Evolutionary conservation across 1,140 invertebrate genomes (phyloP), one percentile per base, ranked within the genome.

Genomic region (Aradophagus sp.): DNA sequence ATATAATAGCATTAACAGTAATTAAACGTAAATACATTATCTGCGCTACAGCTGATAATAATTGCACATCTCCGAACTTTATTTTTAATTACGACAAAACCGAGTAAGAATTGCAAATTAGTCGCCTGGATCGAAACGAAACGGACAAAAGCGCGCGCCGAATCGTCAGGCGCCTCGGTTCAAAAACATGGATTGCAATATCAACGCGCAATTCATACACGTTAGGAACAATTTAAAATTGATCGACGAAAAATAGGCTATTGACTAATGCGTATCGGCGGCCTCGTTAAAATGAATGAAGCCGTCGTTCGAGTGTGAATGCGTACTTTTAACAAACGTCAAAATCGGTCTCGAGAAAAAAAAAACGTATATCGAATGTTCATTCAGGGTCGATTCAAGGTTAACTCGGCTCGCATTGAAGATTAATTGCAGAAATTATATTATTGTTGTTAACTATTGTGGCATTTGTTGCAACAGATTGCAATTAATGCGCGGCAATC

Each of bases 361-460:
- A 67, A 62, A 62, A 50, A 17, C 20, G 20, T 62, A 41, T 56
- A 56, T 62, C 66, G 44, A 62, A 56, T 55, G 34, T 19, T 35
- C 11, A 62, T 55, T 56, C 66, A 56, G 36, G 66, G 66, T 41
- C 56, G 20, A 44, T 15, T 14, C 66, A 69, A 69, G 66, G 66
- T 59, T 48, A 48, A 41, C 48, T 47, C 42, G 55, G 16, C 55
- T 59, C 27, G 11, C 55, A 44, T 50, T 68, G 34, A 41, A 26
- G 65, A 59, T 68, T 61, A 59, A 68, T 59, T 52, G 65, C 53
- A 68, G 48, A 59, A 59, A 59, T 53, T 55, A 52, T 58, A 45
- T 68, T 68, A 68, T 61, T 68, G 47, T 59, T 59, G 39, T 48
- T 55, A 62, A 62, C 38, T 35, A 70, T 44, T 63, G 35, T 50